Evolutionary conservation across 2,797 vertebrate genomes (phyloP).

Genomic region (Poecile montanus): DNA sequence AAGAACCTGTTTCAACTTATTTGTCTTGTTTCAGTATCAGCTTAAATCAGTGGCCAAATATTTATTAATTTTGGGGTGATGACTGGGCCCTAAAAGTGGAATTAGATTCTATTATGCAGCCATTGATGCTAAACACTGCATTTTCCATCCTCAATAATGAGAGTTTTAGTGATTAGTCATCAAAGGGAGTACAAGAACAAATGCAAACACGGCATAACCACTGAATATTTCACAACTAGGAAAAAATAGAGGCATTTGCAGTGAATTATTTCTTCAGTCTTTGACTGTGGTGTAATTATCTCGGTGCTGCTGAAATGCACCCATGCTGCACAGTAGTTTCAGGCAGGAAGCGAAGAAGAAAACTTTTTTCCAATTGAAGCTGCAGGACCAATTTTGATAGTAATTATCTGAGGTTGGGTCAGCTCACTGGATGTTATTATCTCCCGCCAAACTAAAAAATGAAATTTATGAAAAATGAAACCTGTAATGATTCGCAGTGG

Average conservation of each 20-base stretch:
- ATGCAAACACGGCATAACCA: not conserved
- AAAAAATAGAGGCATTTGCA: not conserved
- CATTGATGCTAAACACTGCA: not conserved
- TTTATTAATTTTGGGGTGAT: not conserved
- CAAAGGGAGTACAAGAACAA: not conserved
- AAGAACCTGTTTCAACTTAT: not conserved
- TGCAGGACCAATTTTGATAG: slow-evolving; percentile 48
- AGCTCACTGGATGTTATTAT: slow-evolving; percentile 56
- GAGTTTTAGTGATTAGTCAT: not conserved
- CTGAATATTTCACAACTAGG: not conserved
- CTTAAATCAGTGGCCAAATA: not conserved
- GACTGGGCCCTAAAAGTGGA: not conserved
- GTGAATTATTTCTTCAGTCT: not conserved
- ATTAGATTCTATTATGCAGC: rapidly evolving
- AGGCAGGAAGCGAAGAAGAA: not conserved
- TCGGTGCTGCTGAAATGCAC: not conserved
- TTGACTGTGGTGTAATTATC: not conserved
- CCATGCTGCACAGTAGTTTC: slow-evolving; percentile 2
- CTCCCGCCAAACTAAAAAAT: slow-evolving; percentile 44
- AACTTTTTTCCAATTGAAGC: slow-evolving; percentile 15
- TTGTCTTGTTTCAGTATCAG: not conserved
- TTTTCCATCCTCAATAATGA: not conserved
- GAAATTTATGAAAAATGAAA: slow-evolving; percentile 53
- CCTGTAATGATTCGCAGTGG: slow-evolving; percentile 16
- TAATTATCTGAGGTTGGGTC: slow-evolving; percentile 56